Percentiles rank a stretch among this genome's conserved stretches.
Conservation (phyloP, 2,888 invertebrate genomes). For the Apotomis capreana region DNA sequence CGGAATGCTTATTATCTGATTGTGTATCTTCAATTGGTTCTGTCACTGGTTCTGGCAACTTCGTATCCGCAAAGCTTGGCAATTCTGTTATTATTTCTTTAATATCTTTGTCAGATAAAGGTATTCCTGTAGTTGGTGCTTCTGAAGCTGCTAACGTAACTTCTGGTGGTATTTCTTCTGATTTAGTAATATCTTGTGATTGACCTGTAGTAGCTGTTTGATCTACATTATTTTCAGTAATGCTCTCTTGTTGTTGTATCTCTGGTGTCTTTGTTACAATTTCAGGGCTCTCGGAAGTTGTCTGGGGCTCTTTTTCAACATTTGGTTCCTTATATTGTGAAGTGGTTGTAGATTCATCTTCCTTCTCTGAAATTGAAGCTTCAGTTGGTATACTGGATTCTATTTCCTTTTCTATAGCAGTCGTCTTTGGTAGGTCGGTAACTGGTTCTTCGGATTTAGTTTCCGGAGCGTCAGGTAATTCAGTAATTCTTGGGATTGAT, state of each 20-base stretch:
- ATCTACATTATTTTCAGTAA: constrained; percentile 11
- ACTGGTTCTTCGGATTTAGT: constrained; percentile 27
- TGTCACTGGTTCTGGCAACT: constrained; percentile 1
- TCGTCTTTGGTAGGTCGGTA: constrained; percentile 14
- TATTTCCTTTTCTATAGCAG: constrained; percentile 9
- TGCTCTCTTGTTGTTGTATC: not conserved
- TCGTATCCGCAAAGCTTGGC: constrained; percentile 4
- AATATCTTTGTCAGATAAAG: constrained; percentile 20
- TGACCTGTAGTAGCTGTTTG: constrained; percentile 13
- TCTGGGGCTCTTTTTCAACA: not conserved
- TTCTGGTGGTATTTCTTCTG: constrained; percentile 2
- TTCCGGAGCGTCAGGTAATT: not conserved
- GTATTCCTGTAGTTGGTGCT: constrained; percentile 15
- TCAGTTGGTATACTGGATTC: constrained; percentile 15
- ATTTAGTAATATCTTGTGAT: constrained; percentile 12
- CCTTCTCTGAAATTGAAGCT: constrained; percentile 7
- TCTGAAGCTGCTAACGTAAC: constrained; percentile 2
- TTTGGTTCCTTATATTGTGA: constrained; percentile 16
- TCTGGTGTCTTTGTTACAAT: constrained; percentile 12
- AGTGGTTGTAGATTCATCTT: constrained; percentile 5
- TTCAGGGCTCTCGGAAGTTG: not conserved
- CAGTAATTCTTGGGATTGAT: constrained; percentile 15
- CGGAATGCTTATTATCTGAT: constrained; percentile 1
- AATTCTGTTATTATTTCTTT: constrained; percentile 4
- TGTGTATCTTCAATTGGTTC: constrained; percentile 4